phyloP scores from a whole-genome alignment of 2,888 invertebrate species.

The Eupithecia dodoneata region DNA sequence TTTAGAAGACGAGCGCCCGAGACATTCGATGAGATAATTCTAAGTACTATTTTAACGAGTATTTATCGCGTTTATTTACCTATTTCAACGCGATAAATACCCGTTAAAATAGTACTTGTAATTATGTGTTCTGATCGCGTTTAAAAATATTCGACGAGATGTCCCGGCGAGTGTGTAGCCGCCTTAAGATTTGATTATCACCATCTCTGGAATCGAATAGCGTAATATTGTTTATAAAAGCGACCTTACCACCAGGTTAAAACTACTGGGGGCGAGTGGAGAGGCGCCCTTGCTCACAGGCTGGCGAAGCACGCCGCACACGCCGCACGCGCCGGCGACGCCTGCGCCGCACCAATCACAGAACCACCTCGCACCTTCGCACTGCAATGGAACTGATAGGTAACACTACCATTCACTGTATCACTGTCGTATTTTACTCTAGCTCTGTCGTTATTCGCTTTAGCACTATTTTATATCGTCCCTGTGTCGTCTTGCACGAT shows the following conservation, averaged over 20 bases:
- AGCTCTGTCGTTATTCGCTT: background rate
- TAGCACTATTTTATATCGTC: background rate
- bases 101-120: no score
- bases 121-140: no score
- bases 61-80: no score
- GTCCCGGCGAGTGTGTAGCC: background rate
- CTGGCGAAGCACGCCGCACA: slow-evolving; percentile 85
- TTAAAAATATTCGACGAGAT: background rate
- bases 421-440: background rate
- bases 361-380: slow-evolving; percentile 77
- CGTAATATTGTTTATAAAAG: background rate
- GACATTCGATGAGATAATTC: background rate
- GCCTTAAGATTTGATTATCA: background rate
- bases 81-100: no score
- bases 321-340: slow-evolving; percentile 75
- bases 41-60: no score
- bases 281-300: slow-evolving; percentile 90
- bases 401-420: slow-evolving; percentile 37
- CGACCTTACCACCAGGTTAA: slow-evolving; percentile 75
- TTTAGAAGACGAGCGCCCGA: background rate
- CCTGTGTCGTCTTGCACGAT: no score
- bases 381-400: slow-evolving; percentile 80
- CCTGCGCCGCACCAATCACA: slow-evolving; percentile 81
- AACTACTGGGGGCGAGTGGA: slow-evolving; percentile 89
- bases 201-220: background rate